Evolutionary conservation across 1,140 invertebrate species (phyloP).

Genomic region (Adelges cooleyi): DNA sequence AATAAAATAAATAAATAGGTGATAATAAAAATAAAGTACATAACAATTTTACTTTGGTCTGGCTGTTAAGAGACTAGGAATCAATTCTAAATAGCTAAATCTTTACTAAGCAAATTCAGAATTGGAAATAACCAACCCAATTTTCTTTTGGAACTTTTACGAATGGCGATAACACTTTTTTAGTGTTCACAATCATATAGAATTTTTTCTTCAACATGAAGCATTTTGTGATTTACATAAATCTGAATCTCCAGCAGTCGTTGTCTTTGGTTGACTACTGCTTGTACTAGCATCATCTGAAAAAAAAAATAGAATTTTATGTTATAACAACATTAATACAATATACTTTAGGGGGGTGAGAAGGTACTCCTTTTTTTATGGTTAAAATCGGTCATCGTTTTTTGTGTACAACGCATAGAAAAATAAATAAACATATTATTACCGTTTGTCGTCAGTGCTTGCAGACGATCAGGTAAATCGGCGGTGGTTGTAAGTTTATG

Average conservation of each 20-base stretch:
- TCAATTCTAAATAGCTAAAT: neutral
- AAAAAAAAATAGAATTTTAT: neutral
- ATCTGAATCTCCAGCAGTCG: slow-evolving; percentile 5
- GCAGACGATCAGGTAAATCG: slow-evolving; percentile 54
- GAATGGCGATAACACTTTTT: neutral
- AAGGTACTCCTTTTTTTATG: too few species aligned
- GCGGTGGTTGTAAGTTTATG: slow-evolving; percentile 53
- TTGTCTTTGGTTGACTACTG: slow-evolving; percentile 6
- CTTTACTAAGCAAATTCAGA: too few species aligned
- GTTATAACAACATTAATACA: too few species aligned
- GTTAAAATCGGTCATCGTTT: too few species aligned
- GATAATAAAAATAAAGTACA: slow-evolving; percentile 21
- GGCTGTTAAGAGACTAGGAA: slow-evolving; percentile 1
- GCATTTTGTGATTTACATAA: slow-evolving; percentile 16
- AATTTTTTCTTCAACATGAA: neutral
- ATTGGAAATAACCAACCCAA: too few species aligned
- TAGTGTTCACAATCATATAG: neutral
- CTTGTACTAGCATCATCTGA: neutral
- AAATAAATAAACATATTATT: slow-evolving; percentile 18
- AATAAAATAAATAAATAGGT: slow-evolving; percentile 4
- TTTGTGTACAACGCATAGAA: too few species aligned
- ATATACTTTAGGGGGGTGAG: too few species aligned
- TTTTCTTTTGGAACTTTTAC: neutral
- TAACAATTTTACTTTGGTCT: slow-evolving; percentile 18
- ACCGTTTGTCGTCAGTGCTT: slow-evolving; percentile 49